Conservation (phyloP, 2,113 vertebrate genomes). For the Anser brachyrhynchus region DNA sequence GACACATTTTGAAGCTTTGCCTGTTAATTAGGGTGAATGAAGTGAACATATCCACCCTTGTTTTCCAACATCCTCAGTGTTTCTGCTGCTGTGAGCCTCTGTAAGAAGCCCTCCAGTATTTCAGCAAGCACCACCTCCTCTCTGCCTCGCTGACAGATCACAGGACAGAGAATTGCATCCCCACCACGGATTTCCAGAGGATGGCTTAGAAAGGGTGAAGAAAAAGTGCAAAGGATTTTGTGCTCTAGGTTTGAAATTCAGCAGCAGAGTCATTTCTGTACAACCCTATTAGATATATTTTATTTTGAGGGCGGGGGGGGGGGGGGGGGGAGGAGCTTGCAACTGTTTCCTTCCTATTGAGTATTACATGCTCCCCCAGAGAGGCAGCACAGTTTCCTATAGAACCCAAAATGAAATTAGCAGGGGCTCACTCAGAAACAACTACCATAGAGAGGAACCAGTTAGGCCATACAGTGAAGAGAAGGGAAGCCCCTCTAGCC, state of each 20-base stretch:
- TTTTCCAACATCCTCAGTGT: neutral
- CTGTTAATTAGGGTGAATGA: neutral
- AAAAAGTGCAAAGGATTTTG: neutral
- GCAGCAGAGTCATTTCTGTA: neutral
- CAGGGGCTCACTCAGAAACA: neutral
- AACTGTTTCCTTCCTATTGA: neutral
- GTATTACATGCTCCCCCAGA: neutral
- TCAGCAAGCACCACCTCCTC: neutral
- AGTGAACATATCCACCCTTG: neutral
- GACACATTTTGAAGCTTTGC: neutral
- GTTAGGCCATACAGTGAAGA: neutral
- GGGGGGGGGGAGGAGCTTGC: neutral
- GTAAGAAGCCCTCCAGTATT: neutral
- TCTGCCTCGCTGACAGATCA: accelerated
- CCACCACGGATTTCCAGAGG: neutral
- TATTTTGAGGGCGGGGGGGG: no score
- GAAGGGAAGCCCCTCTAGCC: neutral
- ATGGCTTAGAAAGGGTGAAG: neutral
- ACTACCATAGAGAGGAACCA: neutral
- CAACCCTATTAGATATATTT: neutral
- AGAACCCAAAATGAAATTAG: neutral
- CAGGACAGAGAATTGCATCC: neutral
- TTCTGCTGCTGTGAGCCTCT: neutral
- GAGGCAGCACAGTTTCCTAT: neutral
- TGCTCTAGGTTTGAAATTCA: neutral